Evolutionary conservation across 2,888 invertebrate genomes (phyloP).

Genomic region (Caprella mutica): DNA sequence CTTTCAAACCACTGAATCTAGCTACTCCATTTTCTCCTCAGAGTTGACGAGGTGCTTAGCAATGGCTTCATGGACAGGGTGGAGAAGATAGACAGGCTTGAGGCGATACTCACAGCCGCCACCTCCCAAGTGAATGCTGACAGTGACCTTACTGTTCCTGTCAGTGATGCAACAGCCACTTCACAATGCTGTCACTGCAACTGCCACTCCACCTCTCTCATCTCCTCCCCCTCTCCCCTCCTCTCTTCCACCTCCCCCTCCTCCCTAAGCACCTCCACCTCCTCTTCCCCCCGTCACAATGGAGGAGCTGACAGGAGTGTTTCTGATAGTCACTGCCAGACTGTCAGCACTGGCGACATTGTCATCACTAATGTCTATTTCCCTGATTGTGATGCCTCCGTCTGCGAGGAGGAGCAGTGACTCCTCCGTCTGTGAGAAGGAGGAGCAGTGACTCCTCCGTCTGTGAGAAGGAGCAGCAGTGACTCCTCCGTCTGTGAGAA

Average conservation of each 20-base stretch:
- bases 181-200: constrained; percentile 33
- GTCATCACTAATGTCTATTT: constrained; percentile 66
- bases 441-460: no score
- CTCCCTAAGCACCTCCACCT: constrained; percentile 22
- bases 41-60: constrained; percentile 45
- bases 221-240: background rate
- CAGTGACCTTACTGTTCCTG: background rate
- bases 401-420: no score
- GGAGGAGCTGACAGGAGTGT: constrained; percentile 38
- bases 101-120: constrained; percentile 70
- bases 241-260: constrained; percentile 13
- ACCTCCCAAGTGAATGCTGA: constrained; percentile 45
- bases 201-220: constrained; percentile 22
- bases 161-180: background rate
- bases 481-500: no score
- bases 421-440: no score
- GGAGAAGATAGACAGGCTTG: constrained; percentile 73
- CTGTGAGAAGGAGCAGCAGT: no score
- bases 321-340: constrained; percentile 54
- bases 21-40: no score
- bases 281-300: constrained; percentile 12
- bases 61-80: constrained; percentile 71
- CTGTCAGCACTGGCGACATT: constrained; percentile 80
- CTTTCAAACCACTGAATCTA: no score
- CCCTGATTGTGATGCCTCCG: constrained; percentile 26